Percentiles rank a stretch among this genome's conserved stretches.
These are phyloP conservation scores for Batillaria attramentaria DNA, from an alignment of 1,140 invertebrate species.

Conservation along the genomic window DNA sequence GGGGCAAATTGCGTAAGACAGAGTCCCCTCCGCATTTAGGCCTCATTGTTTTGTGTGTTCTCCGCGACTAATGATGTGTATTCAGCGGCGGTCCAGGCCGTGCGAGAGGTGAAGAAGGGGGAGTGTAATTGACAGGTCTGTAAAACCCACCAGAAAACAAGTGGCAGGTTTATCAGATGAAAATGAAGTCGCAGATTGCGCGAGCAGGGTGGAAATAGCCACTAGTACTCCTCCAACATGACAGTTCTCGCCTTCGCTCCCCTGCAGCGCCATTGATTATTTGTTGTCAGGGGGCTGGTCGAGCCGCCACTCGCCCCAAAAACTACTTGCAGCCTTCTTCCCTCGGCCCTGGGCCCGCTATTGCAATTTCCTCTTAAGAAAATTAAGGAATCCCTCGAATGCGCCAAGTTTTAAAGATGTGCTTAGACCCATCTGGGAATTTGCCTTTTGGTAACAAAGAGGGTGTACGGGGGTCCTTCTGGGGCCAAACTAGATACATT, in stretches of 20 bases:
- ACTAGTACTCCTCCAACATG: constrained; percentile 24
- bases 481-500: constrained; percentile 28
- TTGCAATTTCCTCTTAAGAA: constrained; percentile 41
- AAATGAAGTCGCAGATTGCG: constrained; percentile 36
- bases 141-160: constrained; percentile 20
- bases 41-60: constrained; percentile 20
- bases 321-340: constrained; percentile 21
- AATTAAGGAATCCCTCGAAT: constrained; percentile 32
- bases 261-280: constrained; percentile 28
- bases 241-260: constrained; percentile 27
- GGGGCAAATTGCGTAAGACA: constrained; percentile 34
- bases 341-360: constrained; percentile 4
- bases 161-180: constrained; percentile 35
- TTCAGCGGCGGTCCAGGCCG: constrained; percentile 23
- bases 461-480: constrained; percentile 16
- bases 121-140: constrained; percentile 34
- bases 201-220: constrained; percentile 33
- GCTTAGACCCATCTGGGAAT: constrained; percentile 31
- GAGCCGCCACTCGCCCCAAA: constrained; percentile 11
- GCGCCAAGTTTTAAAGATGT: constrained; percentile 30
- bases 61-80: constrained; percentile 32
- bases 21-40: constrained; percentile 17
- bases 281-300: constrained; percentile 28
- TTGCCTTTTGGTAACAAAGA: constrained; percentile 32
- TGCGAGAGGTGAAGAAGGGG: constrained; percentile 29